phyloP scores from a whole-genome alignment of 2,113 vertebrate genomes.

The Cheirogaleus medius region DNA sequence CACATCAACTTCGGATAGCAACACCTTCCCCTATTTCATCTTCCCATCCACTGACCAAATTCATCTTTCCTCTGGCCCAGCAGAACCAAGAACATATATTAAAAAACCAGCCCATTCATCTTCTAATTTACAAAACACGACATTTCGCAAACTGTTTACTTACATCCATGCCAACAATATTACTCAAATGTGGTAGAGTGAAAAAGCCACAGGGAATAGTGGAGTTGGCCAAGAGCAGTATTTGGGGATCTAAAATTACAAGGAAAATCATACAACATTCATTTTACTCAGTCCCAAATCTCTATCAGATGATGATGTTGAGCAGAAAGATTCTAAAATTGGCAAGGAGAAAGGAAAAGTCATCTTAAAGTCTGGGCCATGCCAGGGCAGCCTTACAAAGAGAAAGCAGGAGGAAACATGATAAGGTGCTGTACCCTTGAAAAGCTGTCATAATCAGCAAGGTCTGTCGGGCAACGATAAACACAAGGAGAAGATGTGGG shows the following conservation, averaged over 20 bases:
- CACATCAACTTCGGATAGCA: background rate
- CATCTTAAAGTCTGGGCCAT: slow-evolving; percentile 44
- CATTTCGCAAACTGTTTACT: slow-evolving; percentile 75
- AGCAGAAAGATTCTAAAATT: slow-evolving; percentile 69
- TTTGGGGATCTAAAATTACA: slow-evolving; percentile 76
- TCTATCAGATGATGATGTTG: slow-evolving; percentile 76
- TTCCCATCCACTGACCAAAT: background rate
- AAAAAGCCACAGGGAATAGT: slow-evolving; percentile 62
- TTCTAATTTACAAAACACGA: slow-evolving; percentile 72
- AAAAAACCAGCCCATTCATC: slow-evolving; percentile 52
- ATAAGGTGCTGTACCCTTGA: slow-evolving; percentile 11
- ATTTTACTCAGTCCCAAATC: slow-evolving; percentile 68
- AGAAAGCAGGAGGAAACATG: background rate
- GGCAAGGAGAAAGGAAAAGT: slow-evolving; percentile 70
- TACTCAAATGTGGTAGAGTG: slow-evolving; percentile 70
- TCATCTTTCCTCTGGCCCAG: background rate
- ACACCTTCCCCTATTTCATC: background rate
- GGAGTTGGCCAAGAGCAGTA: slow-evolving; percentile 64
- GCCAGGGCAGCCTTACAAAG: slow-evolving; percentile 43
- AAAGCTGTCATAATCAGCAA: background rate
- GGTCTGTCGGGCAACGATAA: background rate
- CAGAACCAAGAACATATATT: slow-evolving; percentile 12
- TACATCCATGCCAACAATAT: slow-evolving; percentile 62
- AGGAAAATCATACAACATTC: slow-evolving; percentile 67
- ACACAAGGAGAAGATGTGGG: background rate